These are phyloP conservation scores for Dendroctonus valens DNA, from an alignment of 1,140 invertebrate species.

Conservation along the genomic window DNA sequence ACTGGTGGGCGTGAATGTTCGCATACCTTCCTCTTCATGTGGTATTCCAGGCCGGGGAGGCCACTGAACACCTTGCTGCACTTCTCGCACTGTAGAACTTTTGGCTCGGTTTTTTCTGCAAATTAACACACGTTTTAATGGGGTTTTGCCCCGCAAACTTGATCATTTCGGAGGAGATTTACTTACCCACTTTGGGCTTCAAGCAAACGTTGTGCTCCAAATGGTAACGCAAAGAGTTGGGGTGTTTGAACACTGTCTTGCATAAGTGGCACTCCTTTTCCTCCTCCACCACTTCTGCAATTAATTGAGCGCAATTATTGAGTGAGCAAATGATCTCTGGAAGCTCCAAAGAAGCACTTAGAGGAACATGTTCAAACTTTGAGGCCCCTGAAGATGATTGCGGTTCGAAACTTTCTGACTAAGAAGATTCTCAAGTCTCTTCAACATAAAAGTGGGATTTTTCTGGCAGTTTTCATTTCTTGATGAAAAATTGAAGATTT, in stretches of 20 bases:
- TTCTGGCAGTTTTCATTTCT: too few relatives aligned
- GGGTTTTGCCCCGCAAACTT: too few relatives aligned
- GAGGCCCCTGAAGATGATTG: too few relatives aligned
- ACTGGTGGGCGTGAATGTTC: conserved; percentile 1
- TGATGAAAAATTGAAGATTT: too few relatives aligned
- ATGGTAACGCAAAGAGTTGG: conserved; percentile 16
- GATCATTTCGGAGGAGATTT: too few relatives aligned
- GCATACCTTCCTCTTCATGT: conserved; percentile 20
- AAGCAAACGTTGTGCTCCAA: conserved; percentile 16
- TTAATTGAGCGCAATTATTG: too few relatives aligned
- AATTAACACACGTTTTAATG: neutral
- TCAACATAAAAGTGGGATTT: too few relatives aligned
- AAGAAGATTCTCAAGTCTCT: too few relatives aligned
- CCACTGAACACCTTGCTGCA: conserved; percentile 12
- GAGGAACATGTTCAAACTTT: too few relatives aligned
- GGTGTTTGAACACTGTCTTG: conserved; percentile 14
- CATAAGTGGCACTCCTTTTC: conserved; percentile 9
- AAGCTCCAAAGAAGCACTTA: too few relatives aligned
- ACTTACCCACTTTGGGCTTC: conserved; percentile 18
- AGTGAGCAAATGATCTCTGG: too few relatives aligned
- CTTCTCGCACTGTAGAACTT: conserved; percentile 13
- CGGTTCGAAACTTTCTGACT: too few relatives aligned
- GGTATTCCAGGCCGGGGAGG: conserved; percentile 2
- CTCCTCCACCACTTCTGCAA: neutral
- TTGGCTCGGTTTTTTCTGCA: neutral